A percentile compares a stretch with the other conserved stretches of the same genome.
phyloP scores from a whole-genome alignment of 1,140 invertebrate genomes.

The Andrena cerasifolii region DNA sequence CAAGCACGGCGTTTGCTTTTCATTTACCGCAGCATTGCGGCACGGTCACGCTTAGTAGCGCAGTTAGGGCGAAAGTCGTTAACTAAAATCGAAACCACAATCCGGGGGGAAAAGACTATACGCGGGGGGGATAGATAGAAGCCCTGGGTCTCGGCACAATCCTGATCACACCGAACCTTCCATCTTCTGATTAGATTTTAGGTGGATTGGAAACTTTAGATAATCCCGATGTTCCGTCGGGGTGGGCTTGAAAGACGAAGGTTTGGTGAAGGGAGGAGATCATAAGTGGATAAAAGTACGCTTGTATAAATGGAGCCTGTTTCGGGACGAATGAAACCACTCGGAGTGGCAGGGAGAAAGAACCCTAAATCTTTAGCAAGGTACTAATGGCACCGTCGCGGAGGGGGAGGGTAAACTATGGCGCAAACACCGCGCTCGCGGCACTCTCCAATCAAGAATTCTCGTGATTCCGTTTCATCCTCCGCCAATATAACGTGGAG shows the following conservation, averaged over 20 bases:
- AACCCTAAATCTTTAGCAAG: neutral
- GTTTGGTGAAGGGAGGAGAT: no score
- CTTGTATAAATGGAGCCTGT: no score
- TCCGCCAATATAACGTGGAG: constrained; percentile 47
- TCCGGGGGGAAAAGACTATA: neutral
- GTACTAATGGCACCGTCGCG: neutral
- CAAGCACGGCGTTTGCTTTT: constrained; percentile 74
- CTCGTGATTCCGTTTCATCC: constrained; percentile 51
- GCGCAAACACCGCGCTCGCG: constrained; percentile 6
- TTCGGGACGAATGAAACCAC: no score
- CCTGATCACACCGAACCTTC: neutral
- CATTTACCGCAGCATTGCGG: constrained; percentile 69
- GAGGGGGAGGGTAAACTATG: neutral
- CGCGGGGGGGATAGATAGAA: neutral
- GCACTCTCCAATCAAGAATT: constrained; percentile 51
- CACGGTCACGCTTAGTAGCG: constrained; percentile 52
- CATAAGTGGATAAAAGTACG: no score
- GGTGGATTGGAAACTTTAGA: neutral
- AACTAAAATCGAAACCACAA: constrained; percentile 30
- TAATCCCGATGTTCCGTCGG: no score
- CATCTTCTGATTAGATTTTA: neutral
- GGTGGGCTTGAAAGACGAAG: neutral
- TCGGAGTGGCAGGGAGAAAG: neutral
- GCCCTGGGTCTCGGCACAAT: constrained; percentile 6
- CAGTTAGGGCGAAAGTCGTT: constrained; percentile 39